Percentiles rank a stretch among this genome's conserved stretches.
Conservation (phyloP, 2,113 vertebrate genomes). For the Semnopithecus entellus region DNA sequence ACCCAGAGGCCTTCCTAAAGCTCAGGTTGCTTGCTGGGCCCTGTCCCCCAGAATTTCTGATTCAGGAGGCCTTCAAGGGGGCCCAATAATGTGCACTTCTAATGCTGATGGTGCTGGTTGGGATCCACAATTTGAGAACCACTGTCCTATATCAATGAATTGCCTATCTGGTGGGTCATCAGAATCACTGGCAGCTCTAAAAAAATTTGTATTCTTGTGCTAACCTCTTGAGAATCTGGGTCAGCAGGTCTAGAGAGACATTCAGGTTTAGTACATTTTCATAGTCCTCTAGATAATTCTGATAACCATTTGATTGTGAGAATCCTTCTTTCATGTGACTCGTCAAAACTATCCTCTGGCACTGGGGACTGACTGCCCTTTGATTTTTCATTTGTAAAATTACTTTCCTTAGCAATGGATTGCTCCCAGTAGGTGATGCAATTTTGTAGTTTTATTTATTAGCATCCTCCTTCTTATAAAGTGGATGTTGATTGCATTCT, state of each 20-base stretch:
- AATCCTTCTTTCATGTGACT: background rate
- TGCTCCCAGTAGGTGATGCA: conserved; percentile 19
- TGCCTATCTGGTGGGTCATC: background rate
- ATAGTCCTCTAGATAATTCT: background rate
- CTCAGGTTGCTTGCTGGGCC: background rate
- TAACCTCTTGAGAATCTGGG: background rate
- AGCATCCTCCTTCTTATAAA: conserved; percentile 42
- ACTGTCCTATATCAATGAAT: background rate
- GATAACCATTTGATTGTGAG: background rate
- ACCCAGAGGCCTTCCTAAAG: background rate
- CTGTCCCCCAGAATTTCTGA: background rate
- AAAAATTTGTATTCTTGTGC: background rate
- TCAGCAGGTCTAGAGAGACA: background rate
- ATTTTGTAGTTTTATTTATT: conserved; percentile 58
- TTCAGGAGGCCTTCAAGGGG: background rate
- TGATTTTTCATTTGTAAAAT: conserved; percentile 56
- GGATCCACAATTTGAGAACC: background rate
- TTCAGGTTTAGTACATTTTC: background rate
- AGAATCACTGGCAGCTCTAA: background rate
- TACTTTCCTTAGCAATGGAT: background rate
- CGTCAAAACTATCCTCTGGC: background rate
- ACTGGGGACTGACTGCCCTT: background rate
- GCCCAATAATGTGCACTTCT: background rate
- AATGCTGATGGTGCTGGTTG: background rate
- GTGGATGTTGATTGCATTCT: conserved; percentile 49